These are phyloP conservation scores for Phymatocera aterrima DNA, from an alignment of 2,888 invertebrate genomes.

Conservation along the genomic window DNA sequence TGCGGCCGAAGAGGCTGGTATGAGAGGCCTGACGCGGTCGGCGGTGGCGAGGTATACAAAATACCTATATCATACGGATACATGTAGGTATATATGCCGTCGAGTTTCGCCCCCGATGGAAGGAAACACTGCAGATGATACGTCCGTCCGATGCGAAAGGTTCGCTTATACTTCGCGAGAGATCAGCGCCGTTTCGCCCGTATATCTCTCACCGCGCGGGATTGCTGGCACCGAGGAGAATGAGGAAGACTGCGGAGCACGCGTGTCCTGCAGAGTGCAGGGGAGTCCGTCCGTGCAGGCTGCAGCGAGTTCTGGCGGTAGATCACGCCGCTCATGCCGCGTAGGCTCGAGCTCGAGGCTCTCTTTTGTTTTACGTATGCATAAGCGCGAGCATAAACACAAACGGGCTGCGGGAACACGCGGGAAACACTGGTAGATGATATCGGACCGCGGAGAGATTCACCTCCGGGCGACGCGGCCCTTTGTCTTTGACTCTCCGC, in stretches of 20 bases:
- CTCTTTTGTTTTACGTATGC: slow-evolving; percentile 63
- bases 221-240: no score
- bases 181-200: slow-evolving; percentile 49
- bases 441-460: slow-evolving; percentile 65
- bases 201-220: no score
- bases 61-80: background rate
- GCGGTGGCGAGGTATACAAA: background rate
- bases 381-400: slow-evolving; percentile 69
- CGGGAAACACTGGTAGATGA: slow-evolving; percentile 72
- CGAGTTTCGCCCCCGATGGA: no score
- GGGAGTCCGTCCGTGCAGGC: no score
- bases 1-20: background rate
- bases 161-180: slow-evolving; percentile 16
- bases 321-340: slow-evolving; percentile 46
- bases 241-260: no score
- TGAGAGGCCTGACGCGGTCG: background rate
- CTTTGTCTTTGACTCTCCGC: slow-evolving; percentile 66
- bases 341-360: background rate
- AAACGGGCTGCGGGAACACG: slow-evolving; percentile 50
- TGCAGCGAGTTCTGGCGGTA: no score
- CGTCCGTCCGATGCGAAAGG: background rate
- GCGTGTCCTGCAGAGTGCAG: no score
- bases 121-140: no score
- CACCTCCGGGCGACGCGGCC: slow-evolving; percentile 69
- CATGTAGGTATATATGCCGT: no score